Evolutionary conservation across 2,888 invertebrate species (phyloP), one percentile per base, ranked within the genome.

Genomic region (Pilophorus perplexus): DNA sequence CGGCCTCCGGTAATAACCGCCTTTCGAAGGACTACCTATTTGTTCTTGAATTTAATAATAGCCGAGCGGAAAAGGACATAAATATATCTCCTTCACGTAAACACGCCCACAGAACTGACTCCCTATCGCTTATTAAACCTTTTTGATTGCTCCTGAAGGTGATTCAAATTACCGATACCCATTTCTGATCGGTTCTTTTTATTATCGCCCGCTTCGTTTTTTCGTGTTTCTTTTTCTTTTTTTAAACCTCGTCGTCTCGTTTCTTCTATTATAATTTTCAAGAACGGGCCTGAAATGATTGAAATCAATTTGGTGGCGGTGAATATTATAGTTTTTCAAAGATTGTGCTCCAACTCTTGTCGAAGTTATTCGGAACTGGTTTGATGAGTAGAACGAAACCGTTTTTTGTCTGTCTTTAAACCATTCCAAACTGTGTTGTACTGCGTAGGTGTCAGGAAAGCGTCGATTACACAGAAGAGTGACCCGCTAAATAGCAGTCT

Each of bases 1-100:
- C 37, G 28, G 6, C 33, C 18, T 20, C 38, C 18, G 37, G 38
- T 62, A 62, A 62, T 62, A 62, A 62, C 62, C 46, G 62, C 62
- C 62, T 62, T 62, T 62, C 46, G 46, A 46, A 46, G 46, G 62
- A 62, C 46, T 62, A 62, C 62, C 46, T 62, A 62, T 62, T 62
- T 62, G 62, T 62, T 62, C 62, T 62, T 62, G 62, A 62, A 62
- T 62, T 62, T 62, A 62, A 62, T 62, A 62, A 62, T 62, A 62
- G 62, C 62, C n/a, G 62, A 48, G 62, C 28, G 62, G 62, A 48
- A 62, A 62, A 62, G 62, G 62, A 62, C 62, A 62, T 62, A 62
- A 62, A 62, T 62, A 62, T 62, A 62, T 62, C 62, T 46, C 62
- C 62, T 62, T 62, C 62, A 22, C 46, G 62, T 62, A 62, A 62